phyloP scores from a whole-genome alignment of 1,140 invertebrate species.

The Polyergus mexicanus region DNA sequence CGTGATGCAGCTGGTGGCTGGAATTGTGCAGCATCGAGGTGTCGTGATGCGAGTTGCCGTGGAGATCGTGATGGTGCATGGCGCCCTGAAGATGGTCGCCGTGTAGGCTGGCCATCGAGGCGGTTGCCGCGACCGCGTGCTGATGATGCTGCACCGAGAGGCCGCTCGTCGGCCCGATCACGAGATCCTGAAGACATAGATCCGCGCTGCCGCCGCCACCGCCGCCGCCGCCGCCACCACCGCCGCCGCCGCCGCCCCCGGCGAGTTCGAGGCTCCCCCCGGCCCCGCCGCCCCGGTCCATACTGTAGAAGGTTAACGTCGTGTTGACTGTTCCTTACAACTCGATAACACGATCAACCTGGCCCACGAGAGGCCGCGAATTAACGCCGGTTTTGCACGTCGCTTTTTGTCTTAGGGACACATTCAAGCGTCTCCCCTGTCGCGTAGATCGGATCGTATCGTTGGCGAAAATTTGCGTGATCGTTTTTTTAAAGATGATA shows the following conservation, averaged over 20 bases:
- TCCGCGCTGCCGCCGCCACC: constrained; percentile 89
- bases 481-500: background rate
- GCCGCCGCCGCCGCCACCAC: constrained; percentile 88
- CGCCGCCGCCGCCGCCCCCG: constrained; percentile 88
- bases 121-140: constrained; percentile 88
- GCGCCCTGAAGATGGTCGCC: constrained; percentile 84
- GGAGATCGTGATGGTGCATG: constrained; percentile 89
- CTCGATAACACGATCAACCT: constrained; percentile 64
- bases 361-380: constrained; percentile 57
- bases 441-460: background rate
- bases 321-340: constrained; percentile 81
- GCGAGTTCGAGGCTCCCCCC: constrained; percentile 86
- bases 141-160: constrained; percentile 87
- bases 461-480: background rate
- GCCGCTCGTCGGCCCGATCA: constrained; percentile 86
- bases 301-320: constrained; percentile 86
- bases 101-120: constrained; percentile 88
- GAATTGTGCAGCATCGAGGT: constrained; percentile 86
- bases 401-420: constrained; percentile 5
- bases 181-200: constrained; percentile 92
- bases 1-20: constrained; percentile 89
- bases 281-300: constrained; percentile 84
- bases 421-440: constrained; percentile 19
- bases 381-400: background rate
- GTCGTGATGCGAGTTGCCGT: constrained; percentile 87